These are phyloP conservation scores for Lamproptera curius DNA, from an alignment of 2,888 invertebrate species.

Conservation along the genomic window DNA sequence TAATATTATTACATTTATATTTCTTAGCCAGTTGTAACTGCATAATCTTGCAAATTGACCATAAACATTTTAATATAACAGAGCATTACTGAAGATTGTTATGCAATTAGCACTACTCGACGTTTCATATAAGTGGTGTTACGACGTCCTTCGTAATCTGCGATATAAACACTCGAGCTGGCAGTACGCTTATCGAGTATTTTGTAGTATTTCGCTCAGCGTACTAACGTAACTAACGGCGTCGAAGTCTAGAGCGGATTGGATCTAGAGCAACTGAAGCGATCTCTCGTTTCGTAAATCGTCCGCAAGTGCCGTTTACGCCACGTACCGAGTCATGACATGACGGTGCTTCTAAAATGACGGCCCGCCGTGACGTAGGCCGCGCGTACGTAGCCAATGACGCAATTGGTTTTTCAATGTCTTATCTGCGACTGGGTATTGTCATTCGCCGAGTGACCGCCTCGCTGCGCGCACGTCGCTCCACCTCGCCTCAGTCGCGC, in stretches of 20 bases:
- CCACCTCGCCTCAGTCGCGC: conserved; percentile 55
- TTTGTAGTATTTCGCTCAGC: neutral
- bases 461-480: conserved; percentile 65
- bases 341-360: conserved; percentile 62
- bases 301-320: conserved; percentile 41
- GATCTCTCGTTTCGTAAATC: conserved; percentile 7
- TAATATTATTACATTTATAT: too few species aligned
- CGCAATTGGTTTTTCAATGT: conserved; percentile 78
- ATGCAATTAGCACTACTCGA: too few species aligned
- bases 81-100: too few species aligned
- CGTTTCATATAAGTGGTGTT: too few species aligned
- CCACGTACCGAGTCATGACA: conserved; percentile 46
- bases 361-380: conserved; percentile 65
- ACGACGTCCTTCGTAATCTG: too few species aligned
- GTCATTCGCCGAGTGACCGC: conserved; percentile 70
- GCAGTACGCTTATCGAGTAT: too few species aligned
- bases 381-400: conserved; percentile 72
- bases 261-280: neutral
- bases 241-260: neutral
- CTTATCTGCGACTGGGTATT: conserved; percentile 74
- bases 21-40: too few species aligned
- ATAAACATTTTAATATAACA: too few species aligned
- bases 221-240: neutral
- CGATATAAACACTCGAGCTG: neutral
- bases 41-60: too few species aligned